Base-by-base conservation (phyloP, 2,113 vertebrate genomes). In the Cynocephalus volans region DNA sequence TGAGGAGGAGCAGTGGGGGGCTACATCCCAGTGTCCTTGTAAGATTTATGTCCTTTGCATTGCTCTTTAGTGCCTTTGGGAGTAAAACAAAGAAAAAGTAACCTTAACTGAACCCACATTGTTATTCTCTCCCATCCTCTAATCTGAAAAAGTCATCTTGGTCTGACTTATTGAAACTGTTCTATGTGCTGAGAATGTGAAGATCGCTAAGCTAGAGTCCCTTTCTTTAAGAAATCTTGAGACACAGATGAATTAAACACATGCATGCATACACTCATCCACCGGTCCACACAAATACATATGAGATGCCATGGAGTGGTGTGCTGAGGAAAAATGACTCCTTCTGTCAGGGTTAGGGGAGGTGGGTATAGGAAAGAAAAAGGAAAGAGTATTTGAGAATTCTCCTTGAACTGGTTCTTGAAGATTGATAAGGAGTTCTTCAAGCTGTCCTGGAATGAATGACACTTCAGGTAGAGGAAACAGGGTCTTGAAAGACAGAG, bases 11-110 rank as follows among this genome's bases (percentile, higher is more conserved):
- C 77, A 50, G 50, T 23, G 50, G 52, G 50, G 45, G 89, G 52
- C 28, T 50, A 45, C 10, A 31, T 50, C n/a, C 23, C 50, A 64
- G 19, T 36, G 48, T 58, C 19, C 24, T 65, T 58, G 9, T 73
- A 50, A 67, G 58, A 64, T 60, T 72, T 58, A 62, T 56, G 33
- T 24, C 24, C 52, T 88, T 80, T 48, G 24, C 28, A 70, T 36
- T 88, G 81, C 60, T 88, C 33, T 70, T 93, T 67, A 70, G 64
- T 36, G 26, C 3, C 31, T 81, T 58, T 26, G 28, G 26, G 17
- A 87, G 8, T 58, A 82, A 93, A 82, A 79, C 48, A 72, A 60
- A 92, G 75, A 36, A 54, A 83, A 80, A 45, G 36, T 80, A 60
- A 90, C 60, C 33, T 90, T 33, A 96, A 67, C 23, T 28, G 21